Evolutionary conservation across 2,113 vertebrate species (phyloP).

Genomic region (Caloenas nicobarica): DNA sequence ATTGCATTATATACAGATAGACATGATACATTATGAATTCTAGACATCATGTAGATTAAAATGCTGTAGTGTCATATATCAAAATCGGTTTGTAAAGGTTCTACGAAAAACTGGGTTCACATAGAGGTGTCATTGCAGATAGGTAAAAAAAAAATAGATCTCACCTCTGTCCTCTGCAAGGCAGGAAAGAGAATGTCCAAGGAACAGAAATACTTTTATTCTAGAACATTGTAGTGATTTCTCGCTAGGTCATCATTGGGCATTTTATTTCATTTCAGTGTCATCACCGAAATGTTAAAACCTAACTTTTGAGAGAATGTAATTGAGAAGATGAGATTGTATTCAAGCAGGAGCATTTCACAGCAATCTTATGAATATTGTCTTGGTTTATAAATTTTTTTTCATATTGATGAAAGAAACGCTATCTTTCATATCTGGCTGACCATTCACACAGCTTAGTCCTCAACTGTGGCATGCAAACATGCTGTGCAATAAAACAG

Average conservation of each 20-base stretch:
- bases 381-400: fast-evolving
- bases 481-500: background rate
- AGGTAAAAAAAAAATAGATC: background rate
- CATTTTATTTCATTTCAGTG: background rate
- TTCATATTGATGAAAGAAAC: background rate
- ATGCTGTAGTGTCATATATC: background rate
- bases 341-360: background rate
- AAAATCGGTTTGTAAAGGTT: background rate
- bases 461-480: background rate
- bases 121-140: background rate
- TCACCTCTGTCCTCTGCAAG: background rate
- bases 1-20: background rate
- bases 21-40: background rate
- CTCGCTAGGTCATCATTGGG: background rate
- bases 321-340: background rate
- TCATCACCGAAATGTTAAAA: background rate
- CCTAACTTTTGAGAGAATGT: background rate
- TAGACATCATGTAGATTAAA: background rate
- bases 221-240: background rate
- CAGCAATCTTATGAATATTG: background rate
- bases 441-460: background rate
- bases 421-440: background rate
- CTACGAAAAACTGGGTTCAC: background rate
- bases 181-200: background rate
- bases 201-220: background rate